Base-by-base conservation (phyloP, 1,140 invertebrate genomes). In the Zaprionus lachaisei region DNA sequence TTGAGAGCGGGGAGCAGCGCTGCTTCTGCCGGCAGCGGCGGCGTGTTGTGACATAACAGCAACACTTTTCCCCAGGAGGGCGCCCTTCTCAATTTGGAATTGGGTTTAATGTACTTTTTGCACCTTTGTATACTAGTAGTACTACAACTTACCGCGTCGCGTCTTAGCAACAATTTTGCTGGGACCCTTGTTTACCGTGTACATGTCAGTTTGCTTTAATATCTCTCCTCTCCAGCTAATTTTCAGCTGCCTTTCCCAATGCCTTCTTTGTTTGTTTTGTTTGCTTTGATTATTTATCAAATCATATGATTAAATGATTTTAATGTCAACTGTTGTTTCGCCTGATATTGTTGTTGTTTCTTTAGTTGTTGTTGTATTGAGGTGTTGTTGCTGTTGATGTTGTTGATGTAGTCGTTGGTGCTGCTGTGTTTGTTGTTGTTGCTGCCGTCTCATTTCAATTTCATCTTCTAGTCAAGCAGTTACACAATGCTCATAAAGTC, bases 161-260 rank as follows among this genome's bases (percentile, higher is more conserved):
- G 96, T 96, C 95, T 97, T 97, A 58, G 96, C 96, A 77, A 97
- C 96, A 87, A 97, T 96, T 94, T 97, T 97, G 93, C 96, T 97
- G 60, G 96, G 96, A 65, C 96, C 96, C 94, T 97, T 97, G 67
- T 96, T 96, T 80, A 97, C 95, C 81, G 96, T 97, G 94, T 97
- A 97, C 96, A 97, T 97, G 69, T 74, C 81, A 72, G 66, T 47
- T 61, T 57, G 7, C 38, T 67, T 11, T 14, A 24, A 44, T 12
- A 70, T 71, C 58, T 51, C 9, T 38, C n/a, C 51, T 49, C 26
- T n/a, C 12, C 4, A 26, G 38, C 20, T 12, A 56, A 60, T 72
- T 68, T 56, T 55, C 7, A 41, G 57, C 20, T 20, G 26, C 60
- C 14, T 44, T 66, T 76, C 9, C 56, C 17, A 28, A 9, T 47